A percentile compares a stretch with the other conserved stretches of the same genome.
Evolutionary conservation across 2,797 vertebrate species (phyloP).

Genomic region (Mastacembelus armatus): DNA sequence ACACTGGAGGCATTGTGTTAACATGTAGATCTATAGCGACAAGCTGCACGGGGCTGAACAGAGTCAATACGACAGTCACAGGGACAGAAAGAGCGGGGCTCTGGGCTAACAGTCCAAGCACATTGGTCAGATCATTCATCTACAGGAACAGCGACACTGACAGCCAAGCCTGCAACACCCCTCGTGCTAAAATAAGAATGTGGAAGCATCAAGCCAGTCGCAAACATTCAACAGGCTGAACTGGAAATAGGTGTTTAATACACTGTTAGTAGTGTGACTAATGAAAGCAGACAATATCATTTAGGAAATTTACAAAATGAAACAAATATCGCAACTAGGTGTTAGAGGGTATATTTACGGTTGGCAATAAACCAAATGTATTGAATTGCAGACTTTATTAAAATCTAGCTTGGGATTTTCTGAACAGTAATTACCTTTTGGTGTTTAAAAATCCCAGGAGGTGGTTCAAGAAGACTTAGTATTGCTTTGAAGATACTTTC

Average conservation of each 20-base stretch:
- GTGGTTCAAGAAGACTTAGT: too few species aligned
- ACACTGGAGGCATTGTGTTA: slow-evolving; percentile 87
- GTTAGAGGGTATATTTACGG: too few species aligned
- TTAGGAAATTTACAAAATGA: background rate
- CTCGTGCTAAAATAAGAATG: slow-evolving; percentile 68
- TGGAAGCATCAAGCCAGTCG: slow-evolving; percentile 17
- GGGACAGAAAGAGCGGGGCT: slow-evolving; percentile 91
- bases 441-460: too few species aligned
- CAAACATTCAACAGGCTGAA: slow-evolving; percentile 42
- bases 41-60: slow-evolving; percentile 90
- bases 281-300: background rate
- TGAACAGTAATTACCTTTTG: too few species aligned
- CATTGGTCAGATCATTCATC: slow-evolving; percentile 98
- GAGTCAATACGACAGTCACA: slow-evolving; percentile 99
- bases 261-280: background rate
- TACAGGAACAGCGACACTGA: slow-evolving; percentile 89
- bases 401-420: too few species aligned
- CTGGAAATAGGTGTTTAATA: slow-evolving; percentile 13
- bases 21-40: slow-evolving; percentile 96
- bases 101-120: slow-evolving; percentile 97
- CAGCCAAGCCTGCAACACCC: slow-evolving; percentile 85
- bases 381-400: too few species aligned
- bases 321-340: too few species aligned
- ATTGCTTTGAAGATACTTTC: too few species aligned
- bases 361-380: too few species aligned